Percentiles rank a stretch among this genome's conserved stretches.
phyloP scores from a whole-genome alignment of 2,888 invertebrate genomes.

The Nemotelus nigrinus region DNA sequence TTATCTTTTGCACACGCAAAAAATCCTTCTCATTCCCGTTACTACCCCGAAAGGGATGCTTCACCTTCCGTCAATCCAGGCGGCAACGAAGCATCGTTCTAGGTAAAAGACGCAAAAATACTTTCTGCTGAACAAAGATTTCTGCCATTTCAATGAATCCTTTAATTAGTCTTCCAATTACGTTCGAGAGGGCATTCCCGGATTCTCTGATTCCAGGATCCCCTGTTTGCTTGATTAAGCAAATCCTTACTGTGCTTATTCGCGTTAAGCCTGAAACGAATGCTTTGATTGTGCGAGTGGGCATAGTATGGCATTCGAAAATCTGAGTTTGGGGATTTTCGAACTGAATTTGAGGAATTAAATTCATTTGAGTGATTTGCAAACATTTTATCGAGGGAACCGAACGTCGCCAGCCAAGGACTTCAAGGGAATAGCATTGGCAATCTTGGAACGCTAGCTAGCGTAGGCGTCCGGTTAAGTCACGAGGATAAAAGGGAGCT shows the following conservation, averaged over 20 bases:
- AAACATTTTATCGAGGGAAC: conserved; percentile 38
- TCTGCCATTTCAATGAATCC: conserved; percentile 45
- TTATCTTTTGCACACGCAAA: conserved; percentile 15
- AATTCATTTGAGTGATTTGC: conserved; percentile 42
- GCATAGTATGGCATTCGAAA: conserved; percentile 31
- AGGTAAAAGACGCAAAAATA: conserved; percentile 30
- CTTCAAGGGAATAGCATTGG: neutral
- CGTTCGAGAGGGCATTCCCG: conserved; percentile 25
- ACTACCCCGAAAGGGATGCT: neutral
- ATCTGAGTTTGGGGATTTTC: conserved; percentile 33
- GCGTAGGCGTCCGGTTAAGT: neutral
- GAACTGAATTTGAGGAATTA: conserved; percentile 34
- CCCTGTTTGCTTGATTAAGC: conserved; percentile 42
- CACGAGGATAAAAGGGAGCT: conserved; percentile 17
- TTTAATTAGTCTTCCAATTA: conserved; percentile 43
- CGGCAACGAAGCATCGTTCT: neutral
- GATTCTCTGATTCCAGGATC: conserved; percentile 5
- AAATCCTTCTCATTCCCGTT: neutral
- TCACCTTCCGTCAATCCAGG: neutral
- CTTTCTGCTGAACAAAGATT: conserved; percentile 43
- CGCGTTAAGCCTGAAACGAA: conserved; percentile 17
- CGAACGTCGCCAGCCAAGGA: neutral
- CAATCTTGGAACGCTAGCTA: no score
- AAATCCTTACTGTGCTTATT: conserved; percentile 39
- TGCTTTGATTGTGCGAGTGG: conserved; percentile 22